Percentiles rank a stretch among this genome's conserved stretches.
phyloP scores from a whole-genome alignment of 1,140 invertebrate genomes.

The Myzus persicae region DNA sequence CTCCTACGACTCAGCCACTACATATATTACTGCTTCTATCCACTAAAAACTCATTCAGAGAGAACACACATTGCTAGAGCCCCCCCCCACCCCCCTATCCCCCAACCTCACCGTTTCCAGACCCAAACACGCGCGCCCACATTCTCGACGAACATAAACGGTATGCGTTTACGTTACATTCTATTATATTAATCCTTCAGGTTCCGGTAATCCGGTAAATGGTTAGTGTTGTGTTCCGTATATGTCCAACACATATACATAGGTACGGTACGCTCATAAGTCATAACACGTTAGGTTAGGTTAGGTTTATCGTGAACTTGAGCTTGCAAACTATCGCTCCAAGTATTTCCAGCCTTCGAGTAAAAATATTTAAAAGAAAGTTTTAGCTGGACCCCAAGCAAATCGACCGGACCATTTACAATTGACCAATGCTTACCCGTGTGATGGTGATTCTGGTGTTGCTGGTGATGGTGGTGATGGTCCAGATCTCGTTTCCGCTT shows the following conservation, averaged over 20 bases:
- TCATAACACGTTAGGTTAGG: no score
- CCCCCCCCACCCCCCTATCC: not conserved
- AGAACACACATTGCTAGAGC: slow-evolving; percentile 21
- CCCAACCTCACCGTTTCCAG: not conserved
- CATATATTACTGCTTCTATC: slow-evolving; percentile 13
- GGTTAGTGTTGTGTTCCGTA: not conserved
- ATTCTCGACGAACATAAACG: not conserved
- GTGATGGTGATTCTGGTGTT: slow-evolving; percentile 61
- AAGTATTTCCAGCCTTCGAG: no score
- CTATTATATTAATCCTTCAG: not conserved
- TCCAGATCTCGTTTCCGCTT: slow-evolving; percentile 77
- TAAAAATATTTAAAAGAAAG: not conserved
- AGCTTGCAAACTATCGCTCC: not conserved
- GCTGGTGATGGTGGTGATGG: slow-evolving; percentile 65
- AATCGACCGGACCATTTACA: not conserved
- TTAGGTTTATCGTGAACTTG: not conserved
- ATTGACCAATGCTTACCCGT: slow-evolving; percentile 13
- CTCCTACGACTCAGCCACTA: not conserved
- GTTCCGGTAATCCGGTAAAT: not conserved
- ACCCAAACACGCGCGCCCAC: not conserved
- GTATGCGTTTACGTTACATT: not conserved
- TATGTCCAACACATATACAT: not conserved
- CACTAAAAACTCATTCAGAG: slow-evolving; percentile 8
- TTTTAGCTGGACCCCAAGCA: no score
- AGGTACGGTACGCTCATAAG: not conserved